Evolutionary conservation across 2,888 invertebrate species (phyloP).

Genomic region (Horisme vitalbata): DNA sequence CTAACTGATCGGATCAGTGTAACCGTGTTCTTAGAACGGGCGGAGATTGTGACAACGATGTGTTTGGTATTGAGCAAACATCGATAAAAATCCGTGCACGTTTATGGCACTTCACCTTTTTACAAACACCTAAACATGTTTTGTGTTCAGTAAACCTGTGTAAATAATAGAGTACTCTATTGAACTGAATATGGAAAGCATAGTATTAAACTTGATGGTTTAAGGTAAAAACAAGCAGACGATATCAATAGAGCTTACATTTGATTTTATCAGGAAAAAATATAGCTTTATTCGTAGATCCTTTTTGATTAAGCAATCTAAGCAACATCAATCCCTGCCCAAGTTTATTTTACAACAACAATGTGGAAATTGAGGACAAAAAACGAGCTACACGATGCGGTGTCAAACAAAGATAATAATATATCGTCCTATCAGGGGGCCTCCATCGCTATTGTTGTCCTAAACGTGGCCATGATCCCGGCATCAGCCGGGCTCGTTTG

Average conservation of each 20-base stretch:
- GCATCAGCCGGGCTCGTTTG: slow-evolving; percentile 73
- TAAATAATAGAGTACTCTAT: no score
- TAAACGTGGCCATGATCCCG: slow-evolving; percentile 71
- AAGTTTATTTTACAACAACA: slow-evolving; percentile 65
- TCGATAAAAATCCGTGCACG: slow-evolving; percentile 15
- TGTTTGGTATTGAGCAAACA: slow-evolving; percentile 19
- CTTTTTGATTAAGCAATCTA: slow-evolving; percentile 11
- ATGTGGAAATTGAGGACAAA: slow-evolving; percentile 70
- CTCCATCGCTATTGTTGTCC: slow-evolving; percentile 72
- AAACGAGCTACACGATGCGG: slow-evolving; percentile 75
- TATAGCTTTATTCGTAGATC: neutral
- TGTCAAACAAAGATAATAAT: slow-evolving; percentile 76
- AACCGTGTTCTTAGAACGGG: slow-evolving; percentile 40
- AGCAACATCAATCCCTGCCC: slow-evolving; percentile 33
- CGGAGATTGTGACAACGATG: slow-evolving; percentile 24
- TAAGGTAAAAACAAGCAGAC: no score
- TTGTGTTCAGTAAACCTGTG: no score
- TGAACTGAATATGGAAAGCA: no score
- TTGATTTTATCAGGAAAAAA: neutral
- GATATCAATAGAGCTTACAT: no score
- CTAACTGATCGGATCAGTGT: slow-evolving; percentile 57
- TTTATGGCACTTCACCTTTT: no score
- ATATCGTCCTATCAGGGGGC: slow-evolving; percentile 72
- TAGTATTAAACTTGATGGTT: no score
- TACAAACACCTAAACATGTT: no score